phyloP scores from a whole-genome alignment of 1,140 invertebrate genomes.

The Macrosteles quadrilineatus region DNA sequence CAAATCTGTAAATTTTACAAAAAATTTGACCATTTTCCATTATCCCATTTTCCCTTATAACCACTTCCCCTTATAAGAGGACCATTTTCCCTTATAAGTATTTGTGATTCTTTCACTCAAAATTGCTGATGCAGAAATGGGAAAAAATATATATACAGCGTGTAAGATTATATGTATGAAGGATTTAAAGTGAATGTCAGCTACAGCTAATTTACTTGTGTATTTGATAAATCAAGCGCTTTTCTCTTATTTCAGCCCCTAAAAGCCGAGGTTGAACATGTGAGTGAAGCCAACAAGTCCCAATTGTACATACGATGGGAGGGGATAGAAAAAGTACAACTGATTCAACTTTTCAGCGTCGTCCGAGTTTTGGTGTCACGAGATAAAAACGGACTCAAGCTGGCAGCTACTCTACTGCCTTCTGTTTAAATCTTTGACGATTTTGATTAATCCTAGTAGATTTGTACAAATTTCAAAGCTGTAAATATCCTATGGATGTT shows the following conservation, averaged over 20 bases:
- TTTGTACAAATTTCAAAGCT: no score
- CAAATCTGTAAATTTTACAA: no score
- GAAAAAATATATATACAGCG: no score
- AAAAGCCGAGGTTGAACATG: not conserved
- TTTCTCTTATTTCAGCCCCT: not conserved
- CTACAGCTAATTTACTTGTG: not conserved
- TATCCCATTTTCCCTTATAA: not conserved
- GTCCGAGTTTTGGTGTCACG: slow-evolving; percentile 2
- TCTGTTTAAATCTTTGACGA: no score
- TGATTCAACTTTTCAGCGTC: slow-evolving; percentile 9
- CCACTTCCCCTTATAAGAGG: not conserved
- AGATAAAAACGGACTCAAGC: not conserved
- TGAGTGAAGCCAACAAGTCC: not conserved
- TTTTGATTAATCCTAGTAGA: no score
- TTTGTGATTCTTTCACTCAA: not conserved
- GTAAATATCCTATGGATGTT: no score
- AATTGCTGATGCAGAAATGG: no score
- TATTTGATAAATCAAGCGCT: not conserved
- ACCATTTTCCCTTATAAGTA: not conserved
- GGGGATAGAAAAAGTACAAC: not conserved
- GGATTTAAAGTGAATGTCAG: not conserved
- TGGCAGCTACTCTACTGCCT: slow-evolving; percentile 3
- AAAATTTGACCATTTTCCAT: no score
- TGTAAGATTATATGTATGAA: no score
- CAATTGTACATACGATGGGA: not conserved